Evolutionary conservation across 2,797 vertebrate species (phyloP), one percentile per base, ranked within the genome.

Genomic region (Spinus olivaceus): DNA sequence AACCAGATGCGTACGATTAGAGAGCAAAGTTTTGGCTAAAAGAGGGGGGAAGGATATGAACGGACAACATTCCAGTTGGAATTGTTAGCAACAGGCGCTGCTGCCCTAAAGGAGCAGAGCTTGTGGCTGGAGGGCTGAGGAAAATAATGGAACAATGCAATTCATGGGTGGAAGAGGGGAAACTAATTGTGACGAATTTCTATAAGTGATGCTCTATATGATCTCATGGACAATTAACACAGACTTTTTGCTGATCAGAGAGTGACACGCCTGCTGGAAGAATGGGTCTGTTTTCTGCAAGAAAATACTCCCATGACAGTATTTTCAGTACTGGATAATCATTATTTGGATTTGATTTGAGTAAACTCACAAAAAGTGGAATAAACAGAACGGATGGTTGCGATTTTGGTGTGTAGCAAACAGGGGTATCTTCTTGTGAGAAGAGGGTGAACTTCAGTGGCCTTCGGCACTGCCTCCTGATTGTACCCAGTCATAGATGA

Each of bases 401-500:
- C 46, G 64, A 94, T 92, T 94, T 86, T 97, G 94, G 80, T 89
- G 97, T 90, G 94, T 96, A 96, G 95, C 92, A 71, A 96, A 93
- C 80, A 47, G 42, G 86, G 66, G 28, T 44, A 87, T 65, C 77
- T 90, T 59, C 66, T 91, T 89, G 80, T 77, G 76, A 94, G 33
- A 74, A 81, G 81, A 59, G n/a, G 17, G 83, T 74, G 60, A 91
- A 73, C 64, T 92, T 98, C 95, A 97, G 92, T 90, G 86, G 92
- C 94, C 90, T 90, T 97, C 81, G 0, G 60, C 69, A 42, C 64
- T 94, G 66, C 93, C 79, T 50, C 95, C 89, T 13, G 97, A 97
- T 69, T 97, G 95, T 57, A 97, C 97, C 98, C 98, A 98, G 94
- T 98, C 98, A 46, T 98, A 98, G 96, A 98, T 97, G 84, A 98